phyloP scores from a whole-genome alignment of 2,797 vertebrate genomes.

The Gouania willdenowi region DNA sequence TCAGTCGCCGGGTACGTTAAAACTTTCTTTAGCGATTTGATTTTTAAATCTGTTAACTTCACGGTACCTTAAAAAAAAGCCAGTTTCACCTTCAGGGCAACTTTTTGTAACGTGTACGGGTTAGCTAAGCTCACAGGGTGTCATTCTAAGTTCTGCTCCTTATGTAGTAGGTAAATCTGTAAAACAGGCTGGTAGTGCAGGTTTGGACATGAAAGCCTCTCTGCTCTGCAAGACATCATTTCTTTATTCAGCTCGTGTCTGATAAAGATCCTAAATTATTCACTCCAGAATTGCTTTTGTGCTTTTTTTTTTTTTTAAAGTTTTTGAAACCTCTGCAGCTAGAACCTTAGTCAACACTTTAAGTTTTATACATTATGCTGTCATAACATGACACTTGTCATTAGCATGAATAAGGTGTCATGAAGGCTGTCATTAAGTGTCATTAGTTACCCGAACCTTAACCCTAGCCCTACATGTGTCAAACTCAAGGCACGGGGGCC shows the following conservation, averaged over 20 bases:
- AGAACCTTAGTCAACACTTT: too few species aligned
- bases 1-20: slow-evolving; percentile 37
- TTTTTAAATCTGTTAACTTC: slow-evolving; percentile 21
- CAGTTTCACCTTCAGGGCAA: slow-evolving; percentile 44
- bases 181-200: slow-evolving; percentile 10
- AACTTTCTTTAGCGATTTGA: slow-evolving; percentile 27
- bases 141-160: slow-evolving; percentile 30
- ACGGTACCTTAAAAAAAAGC: slow-evolving; percentile 18
- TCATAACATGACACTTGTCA: too few species aligned
- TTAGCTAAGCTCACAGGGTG: slow-evolving; percentile 6
- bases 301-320: slow-evolving; percentile 32
- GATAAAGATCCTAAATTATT: slow-evolving; percentile 11
- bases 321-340: slow-evolving; percentile 22
- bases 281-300: slow-evolving; percentile 15
- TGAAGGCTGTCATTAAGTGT: too few species aligned
- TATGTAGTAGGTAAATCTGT: slow-evolving; percentile 13
- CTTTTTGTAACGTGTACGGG: slow-evolving; percentile 29
- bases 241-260: slow-evolving; percentile 20
- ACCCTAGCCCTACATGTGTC: too few species aligned
- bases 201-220: slow-evolving; percentile 13
- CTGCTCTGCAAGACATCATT: slow-evolving; percentile 8
- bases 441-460: too few species aligned
- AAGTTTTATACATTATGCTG: too few species aligned
- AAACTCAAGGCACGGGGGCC: too few species aligned
- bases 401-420: too few species aligned